Evolutionary conservation across 1,140 invertebrate genomes (phyloP).

Genomic region (Sitophilus oryzae): DNA sequence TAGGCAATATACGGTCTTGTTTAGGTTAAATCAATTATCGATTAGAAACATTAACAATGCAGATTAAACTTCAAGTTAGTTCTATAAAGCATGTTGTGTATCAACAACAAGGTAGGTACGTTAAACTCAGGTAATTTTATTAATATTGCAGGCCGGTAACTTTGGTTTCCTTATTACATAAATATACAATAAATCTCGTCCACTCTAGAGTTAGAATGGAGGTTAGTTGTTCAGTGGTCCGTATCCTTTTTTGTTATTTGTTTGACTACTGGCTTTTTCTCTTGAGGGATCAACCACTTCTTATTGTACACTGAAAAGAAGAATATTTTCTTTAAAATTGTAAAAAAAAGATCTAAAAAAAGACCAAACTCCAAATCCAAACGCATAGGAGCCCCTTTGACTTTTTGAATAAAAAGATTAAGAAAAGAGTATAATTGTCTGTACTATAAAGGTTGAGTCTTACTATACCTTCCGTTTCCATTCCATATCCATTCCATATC

Average conservation of each 20-base stretch:
- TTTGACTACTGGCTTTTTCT: constrained; percentile 13
- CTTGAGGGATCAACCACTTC: constrained; percentile 7
- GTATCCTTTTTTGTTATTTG: not conserved
- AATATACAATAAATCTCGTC: too few species aligned
- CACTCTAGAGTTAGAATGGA: not conserved
- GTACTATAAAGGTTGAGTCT: too few species aligned
- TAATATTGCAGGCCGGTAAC: constrained; percentile 14
- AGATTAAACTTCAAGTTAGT: not conserved
- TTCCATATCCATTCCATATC: too few species aligned
- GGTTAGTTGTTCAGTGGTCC: not conserved
- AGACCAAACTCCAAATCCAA: too few species aligned
- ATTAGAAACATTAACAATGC: not conserved
- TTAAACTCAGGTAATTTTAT: constrained; percentile 18
- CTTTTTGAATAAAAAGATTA: too few species aligned
- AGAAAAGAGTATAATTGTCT: too few species aligned
- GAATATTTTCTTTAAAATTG: not conserved
- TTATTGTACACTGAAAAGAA: constrained; percentile 15
- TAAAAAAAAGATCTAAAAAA: too few species aligned
- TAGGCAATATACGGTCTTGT: too few species aligned
- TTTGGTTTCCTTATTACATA: constrained; percentile 13
- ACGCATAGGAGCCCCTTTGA: too few species aligned
- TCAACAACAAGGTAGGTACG: constrained; percentile 9
- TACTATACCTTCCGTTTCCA: too few species aligned
- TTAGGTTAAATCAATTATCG: not conserved
- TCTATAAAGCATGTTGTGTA: not conserved